Conservation (phyloP, 2,888 invertebrate species). For the Hypena proboscidalis region DNA sequence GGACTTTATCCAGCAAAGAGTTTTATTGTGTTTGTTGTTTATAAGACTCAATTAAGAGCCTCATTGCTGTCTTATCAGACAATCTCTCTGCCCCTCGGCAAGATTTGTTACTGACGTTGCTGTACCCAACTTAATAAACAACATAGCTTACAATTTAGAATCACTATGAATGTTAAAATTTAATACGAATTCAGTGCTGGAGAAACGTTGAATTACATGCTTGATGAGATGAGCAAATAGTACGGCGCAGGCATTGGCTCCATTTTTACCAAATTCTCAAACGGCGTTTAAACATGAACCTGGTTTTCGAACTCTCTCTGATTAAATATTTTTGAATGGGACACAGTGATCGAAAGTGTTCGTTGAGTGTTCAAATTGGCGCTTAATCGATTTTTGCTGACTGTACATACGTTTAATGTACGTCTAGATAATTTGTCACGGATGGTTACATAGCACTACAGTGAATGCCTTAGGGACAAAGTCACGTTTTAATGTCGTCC, state of each 20-base stretch:
- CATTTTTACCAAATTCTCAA: too few relatives aligned
- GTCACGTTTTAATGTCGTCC: slow-evolving; percentile 3
- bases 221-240: too few relatives aligned
- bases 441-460: slow-evolving; percentile 4
- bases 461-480: slow-evolving; percentile 3
- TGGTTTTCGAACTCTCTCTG: too few relatives aligned
- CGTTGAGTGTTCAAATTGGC: too few relatives aligned
- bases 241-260: too few relatives aligned
- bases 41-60: slow-evolving; percentile 32
- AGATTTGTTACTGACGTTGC: slow-evolving; percentile 17
- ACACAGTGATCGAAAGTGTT: too few relatives aligned
- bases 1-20: slow-evolving; percentile 1
- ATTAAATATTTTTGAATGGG: too few relatives aligned
- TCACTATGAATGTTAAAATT: too few relatives aligned
- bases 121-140: neutral
- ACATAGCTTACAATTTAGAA: neutral
- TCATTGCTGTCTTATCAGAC: slow-evolving; percentile 27
- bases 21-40: slow-evolving; percentile 20
- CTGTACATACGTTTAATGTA: neutral
- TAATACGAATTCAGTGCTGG: too few relatives aligned
- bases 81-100: slow-evolving; percentile 25
- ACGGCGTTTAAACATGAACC: too few relatives aligned
- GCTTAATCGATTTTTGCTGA: too few relatives aligned
- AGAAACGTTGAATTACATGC: too few relatives aligned
- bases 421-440: slow-evolving; percentile 7